Evolutionary conservation across 2,113 vertebrate species (phyloP), one percentile per base, ranked within the genome.

Genomic region (Natator depressus): DNA sequence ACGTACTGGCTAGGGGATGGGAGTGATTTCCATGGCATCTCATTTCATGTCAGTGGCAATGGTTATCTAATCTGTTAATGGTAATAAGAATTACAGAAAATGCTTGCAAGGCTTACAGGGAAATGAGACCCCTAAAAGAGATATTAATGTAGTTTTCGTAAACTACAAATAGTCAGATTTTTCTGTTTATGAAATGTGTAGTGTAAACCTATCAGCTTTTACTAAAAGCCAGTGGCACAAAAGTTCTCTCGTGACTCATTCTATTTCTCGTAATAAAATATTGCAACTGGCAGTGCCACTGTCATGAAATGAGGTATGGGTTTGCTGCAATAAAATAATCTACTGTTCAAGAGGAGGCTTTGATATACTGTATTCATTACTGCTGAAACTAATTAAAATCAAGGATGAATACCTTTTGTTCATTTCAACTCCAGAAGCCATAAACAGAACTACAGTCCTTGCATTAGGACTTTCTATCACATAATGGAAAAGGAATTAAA

Each of bases 41-140:
- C 5, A 29, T 79, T 93, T 89, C 2, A 19, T 0, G 55, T 6
- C 14, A 88, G 20, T 38, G 82, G 81, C 6, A 49, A 50, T 42
- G 35, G 2, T 42, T 25, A 19, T 1, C 86, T 22, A 72, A 69
- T 69, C 35, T 87, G 59, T 31, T 82, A 50, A 79, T 82, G 38
- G 16, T 55, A 62, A 0, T 35, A 65, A 83, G 13, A 93, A 94
- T 91, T 93, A 87, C 4, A 89, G 3, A 87, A 88, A 8, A 87
- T 59, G 35, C 19, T 90, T 88, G 3, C 38, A 69, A 80, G n/a
- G 80, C 31, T 5, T n/a, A 57, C 20, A 88, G 65, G 81, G 51
- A 93, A 94, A 89, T 29, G 0, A 91, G 82, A 10, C 24, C 0
- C 5, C 59, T 80, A 76, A 86, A 88, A 95, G 22, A 3, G 5